These are phyloP conservation scores for Sebastes elongatus DNA, from an alignment of 2,797 vertebrate genomes.

Conservation along the genomic window DNA sequence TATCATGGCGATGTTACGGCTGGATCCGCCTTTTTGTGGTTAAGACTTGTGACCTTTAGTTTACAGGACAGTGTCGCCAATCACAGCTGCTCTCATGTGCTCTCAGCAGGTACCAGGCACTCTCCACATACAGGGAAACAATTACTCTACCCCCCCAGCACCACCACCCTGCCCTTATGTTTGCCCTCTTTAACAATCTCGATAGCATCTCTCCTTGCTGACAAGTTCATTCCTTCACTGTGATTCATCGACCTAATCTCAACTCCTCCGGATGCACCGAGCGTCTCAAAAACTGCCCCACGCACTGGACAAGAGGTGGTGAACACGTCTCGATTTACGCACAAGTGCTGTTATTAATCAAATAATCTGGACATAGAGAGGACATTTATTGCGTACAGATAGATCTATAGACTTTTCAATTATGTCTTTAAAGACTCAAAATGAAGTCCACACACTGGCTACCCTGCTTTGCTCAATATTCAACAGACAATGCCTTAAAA, in stretches of 20 bases:
- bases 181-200: slow-evolving; percentile 57
- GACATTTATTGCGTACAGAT: not conserved
- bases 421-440: slow-evolving; percentile 14
- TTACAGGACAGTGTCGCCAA: slow-evolving; percentile 15
- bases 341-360: slow-evolving; percentile 11
- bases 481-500: not conserved
- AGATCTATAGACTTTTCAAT: slow-evolving; percentile 8
- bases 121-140: slow-evolving; percentile 31
- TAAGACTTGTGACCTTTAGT: slow-evolving; percentile 39
- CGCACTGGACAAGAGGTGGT: not conserved
- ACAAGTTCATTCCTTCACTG: slow-evolving; percentile 59
- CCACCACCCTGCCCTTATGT: slow-evolving; percentile 7
- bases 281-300: slow-evolving; percentile 25
- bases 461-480: not conserved
- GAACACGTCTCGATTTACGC: not conserved
- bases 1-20: not conserved
- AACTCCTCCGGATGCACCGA: slow-evolving; percentile 39
- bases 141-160: slow-evolving; percentile 29
- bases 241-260: slow-evolving; percentile 69
- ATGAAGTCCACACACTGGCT: not conserved
- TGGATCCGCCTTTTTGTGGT: not conserved
- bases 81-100: slow-evolving; percentile 6
- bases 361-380: not conserved
- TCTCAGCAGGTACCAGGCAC: slow-evolving; percentile 21
- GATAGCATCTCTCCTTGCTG: slow-evolving; percentile 64